Evolutionary conservation across 1,140 invertebrate species (phyloP).

Genomic region (Drosophila yakuba): DNA sequence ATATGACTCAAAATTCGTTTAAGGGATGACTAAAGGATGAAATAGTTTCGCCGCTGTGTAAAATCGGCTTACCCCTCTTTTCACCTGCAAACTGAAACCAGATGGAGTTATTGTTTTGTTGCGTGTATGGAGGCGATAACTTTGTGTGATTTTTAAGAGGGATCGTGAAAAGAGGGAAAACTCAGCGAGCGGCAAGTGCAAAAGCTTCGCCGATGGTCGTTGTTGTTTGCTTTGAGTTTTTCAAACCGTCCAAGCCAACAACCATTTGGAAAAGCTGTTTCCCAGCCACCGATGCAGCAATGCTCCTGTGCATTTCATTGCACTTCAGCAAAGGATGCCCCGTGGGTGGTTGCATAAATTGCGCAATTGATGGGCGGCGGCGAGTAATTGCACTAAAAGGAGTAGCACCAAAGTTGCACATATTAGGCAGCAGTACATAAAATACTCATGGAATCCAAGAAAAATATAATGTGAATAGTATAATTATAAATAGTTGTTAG

Average conservation of each 20-base stretch:
- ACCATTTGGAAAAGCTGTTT: constrained; percentile 66
- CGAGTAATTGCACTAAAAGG: constrained; percentile 18
- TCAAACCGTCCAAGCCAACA: constrained; percentile 61
- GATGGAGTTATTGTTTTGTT: constrained; percentile 44
- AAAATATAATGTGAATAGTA: too few relatives aligned
- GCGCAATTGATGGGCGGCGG: constrained; percentile 17
- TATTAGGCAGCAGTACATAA: not conserved
- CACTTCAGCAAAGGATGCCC: constrained; percentile 41
- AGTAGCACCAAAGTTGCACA: not conserved
- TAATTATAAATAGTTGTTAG: too few relatives aligned
- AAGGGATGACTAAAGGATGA: too few relatives aligned
- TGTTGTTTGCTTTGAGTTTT: constrained; percentile 73
- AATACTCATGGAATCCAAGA: not conserved
- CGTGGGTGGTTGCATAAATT: constrained; percentile 42
- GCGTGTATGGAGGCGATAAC: constrained; percentile 41
- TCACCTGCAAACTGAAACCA: constrained; percentile 26
- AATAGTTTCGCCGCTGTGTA: not conserved
- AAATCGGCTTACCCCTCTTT: constrained; percentile 6
- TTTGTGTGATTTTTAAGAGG: constrained; percentile 67
- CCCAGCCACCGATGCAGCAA: constrained; percentile 26
- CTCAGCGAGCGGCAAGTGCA: constrained; percentile 32
- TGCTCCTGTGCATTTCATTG: constrained; percentile 72
- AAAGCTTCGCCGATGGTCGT: constrained; percentile 43
- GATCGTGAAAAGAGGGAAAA: constrained; percentile 11
- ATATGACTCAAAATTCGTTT: too few relatives aligned